Conservation (phyloP, 2,113 vertebrate genomes). For the Syngnathoides biaculeatus region DNA sequence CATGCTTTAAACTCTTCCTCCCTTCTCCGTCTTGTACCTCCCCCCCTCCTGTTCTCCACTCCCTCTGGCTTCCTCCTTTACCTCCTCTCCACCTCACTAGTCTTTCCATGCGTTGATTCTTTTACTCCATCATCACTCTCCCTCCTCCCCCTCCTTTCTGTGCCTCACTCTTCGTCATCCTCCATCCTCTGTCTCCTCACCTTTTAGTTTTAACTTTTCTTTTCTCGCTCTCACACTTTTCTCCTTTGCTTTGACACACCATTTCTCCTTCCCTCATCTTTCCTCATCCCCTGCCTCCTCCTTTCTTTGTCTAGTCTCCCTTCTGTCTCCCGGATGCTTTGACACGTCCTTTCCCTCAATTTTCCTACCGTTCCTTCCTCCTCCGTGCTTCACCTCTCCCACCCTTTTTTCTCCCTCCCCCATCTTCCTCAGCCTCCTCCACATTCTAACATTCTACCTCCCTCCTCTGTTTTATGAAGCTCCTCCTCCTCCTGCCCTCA, state of each 20-base stretch:
- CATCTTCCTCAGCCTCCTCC: conserved; percentile 32
- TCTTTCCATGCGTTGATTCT: too few relatives aligned
- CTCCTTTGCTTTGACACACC: conserved; percentile 46
- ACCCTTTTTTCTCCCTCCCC: conserved; percentile 15
- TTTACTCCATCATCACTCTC: conserved; percentile 42
- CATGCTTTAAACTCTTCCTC: conserved; percentile 9
- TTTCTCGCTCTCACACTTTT: conserved; percentile 57
- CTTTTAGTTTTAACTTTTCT: conserved; percentile 22
- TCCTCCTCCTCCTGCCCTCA: conserved; percentile 27
- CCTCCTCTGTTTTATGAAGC: conserved; percentile 22
- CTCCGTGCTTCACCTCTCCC: conserved; percentile 23
- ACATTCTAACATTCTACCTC: conserved; percentile 18
- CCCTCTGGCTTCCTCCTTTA: conserved; percentile 41
- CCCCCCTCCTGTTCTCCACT: not conserved
- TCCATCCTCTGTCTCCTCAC: conserved; percentile 19
- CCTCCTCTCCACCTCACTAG: not conserved
- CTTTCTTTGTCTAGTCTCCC: conserved; percentile 8
- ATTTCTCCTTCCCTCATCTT: conserved; percentile 32
- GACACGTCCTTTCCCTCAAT: conserved; percentile 31
- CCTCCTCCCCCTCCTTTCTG: conserved; percentile 49
- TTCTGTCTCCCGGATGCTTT: conserved; percentile 2
- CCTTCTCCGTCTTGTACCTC: conserved; percentile 4
- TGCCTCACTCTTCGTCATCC: conserved; percentile 57
- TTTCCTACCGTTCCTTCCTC: conserved; percentile 27
- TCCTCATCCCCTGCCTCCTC: conserved; percentile 30